Percentiles rank a stretch among this genome's conserved stretches.
These are phyloP conservation scores for Oxyteleia sp. DNA, from an alignment of 2,888 invertebrate species.

Conservation along the genomic window DNA sequence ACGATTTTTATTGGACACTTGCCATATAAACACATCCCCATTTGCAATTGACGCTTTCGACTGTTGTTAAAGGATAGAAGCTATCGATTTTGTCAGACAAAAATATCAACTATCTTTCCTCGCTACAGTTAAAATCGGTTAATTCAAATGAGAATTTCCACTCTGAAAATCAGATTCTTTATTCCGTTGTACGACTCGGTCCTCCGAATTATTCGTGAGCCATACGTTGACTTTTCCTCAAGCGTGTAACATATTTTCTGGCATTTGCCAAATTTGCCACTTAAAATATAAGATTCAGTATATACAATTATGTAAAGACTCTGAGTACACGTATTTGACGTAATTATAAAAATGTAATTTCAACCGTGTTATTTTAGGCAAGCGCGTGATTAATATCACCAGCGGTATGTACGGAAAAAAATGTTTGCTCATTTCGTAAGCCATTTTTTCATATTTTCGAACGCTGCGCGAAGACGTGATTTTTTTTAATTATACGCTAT, in stretches of 20 bases:
- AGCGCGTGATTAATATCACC: conserved; percentile 26
- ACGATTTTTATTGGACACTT: conserved; percentile 34
- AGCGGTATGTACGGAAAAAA: conserved; percentile 22
- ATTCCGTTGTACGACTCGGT: too few relatives aligned
- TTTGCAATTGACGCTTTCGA: conserved; percentile 58
- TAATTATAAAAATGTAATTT: conserved; percentile 44
- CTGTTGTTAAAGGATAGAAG: conserved; percentile 28
- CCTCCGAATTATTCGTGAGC: not conserved
- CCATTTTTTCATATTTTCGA: conserved; percentile 26
- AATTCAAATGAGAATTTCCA: conserved; percentile 5
- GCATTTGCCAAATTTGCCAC: not conserved
- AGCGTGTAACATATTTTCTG: too few relatives aligned
- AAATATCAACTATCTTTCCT: conserved; percentile 70
- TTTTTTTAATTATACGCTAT: too few relatives aligned
- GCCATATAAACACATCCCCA: conserved; percentile 58
- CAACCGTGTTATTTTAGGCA: conserved; percentile 24
- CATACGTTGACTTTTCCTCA: too few relatives aligned
- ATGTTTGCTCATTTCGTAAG: conserved; percentile 46
- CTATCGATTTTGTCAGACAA: conserved; percentile 48
- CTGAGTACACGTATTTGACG: conserved; percentile 27
- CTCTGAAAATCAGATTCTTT: too few relatives aligned
- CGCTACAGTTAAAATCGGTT: conserved; percentile 9
- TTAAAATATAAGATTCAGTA: conserved; percentile 18
- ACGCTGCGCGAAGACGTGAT: not conserved
- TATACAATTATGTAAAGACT: conserved; percentile 25